Base-by-base conservation (phyloP, 2,888 invertebrate species). In the Drosophila borborema region DNA sequence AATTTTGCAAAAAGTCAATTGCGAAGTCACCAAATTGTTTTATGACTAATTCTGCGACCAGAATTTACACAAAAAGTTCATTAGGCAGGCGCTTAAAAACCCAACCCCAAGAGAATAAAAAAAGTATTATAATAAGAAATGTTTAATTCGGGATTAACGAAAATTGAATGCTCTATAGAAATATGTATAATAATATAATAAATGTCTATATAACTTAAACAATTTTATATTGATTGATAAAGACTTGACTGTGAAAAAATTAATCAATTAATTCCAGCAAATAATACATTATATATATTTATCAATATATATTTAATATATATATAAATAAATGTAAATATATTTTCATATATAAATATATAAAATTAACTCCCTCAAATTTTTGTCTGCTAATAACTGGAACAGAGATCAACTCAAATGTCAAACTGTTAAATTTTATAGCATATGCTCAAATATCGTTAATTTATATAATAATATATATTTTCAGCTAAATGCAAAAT, bases 41-140 rank as follows among this genome's bases (percentile, higher is more conserved):
- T 62, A 62, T 61, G 49, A 41, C 49, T 61, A 61, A 41, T 41
- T 49, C 36, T 18, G 8, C 34, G n/a, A 18, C 34, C 14, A n/a
- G 51, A 62, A 62, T 64, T 23, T 49, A 23, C 49, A 62, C 43
- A 53, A 54, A 62, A 62, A 53, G n/a, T 1, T 34, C 20, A 51
- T 61, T 61, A 28, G 14, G 1, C 28, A 38, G 63, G 56, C 40
- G 31, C 16, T 51, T 34, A 28, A 41, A 14, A 53, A 31, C 16
- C 53, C 38, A 55, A 18, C 23, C 23, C 36, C 16, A 18, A 36
- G n/a, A 48, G 12, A 64, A 28, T 48, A 20, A 36, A 36, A 36
- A 34, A 34, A 34, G 0, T 9, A 34, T 10, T 12, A 36, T 10
- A 36, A 36, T 40, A 23, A 2, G 38, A 36, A 38, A 16, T 38